Conservation (phyloP, 2,888 invertebrate genomes). For the Platypus cylindrus region DNA sequence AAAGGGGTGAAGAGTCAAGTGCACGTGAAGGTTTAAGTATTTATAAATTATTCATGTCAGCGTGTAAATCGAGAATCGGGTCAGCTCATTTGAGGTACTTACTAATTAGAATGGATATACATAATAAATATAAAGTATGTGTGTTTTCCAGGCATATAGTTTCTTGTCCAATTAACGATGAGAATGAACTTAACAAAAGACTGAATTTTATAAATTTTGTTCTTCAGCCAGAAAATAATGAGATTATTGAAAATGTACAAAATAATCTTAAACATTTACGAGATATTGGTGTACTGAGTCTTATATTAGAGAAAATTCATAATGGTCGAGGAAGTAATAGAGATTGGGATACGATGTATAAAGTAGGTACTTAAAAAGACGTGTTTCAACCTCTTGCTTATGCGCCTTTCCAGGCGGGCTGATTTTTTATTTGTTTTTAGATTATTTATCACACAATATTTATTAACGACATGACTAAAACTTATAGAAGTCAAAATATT, state of each 20-base stretch:
- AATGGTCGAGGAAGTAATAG: constrained; percentile 47
- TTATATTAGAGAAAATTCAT: constrained; percentile 49
- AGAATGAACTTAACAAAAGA: constrained; percentile 45
- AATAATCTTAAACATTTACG: constrained; percentile 48
- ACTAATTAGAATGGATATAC: background rate
- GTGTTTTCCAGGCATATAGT: constrained; percentile 46
- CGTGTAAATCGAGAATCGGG: constrained; percentile 60
- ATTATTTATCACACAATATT: constrained; percentile 55
- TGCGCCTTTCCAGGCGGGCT: too few species aligned
- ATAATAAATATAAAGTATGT: background rate
- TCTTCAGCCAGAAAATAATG: constrained; percentile 45
- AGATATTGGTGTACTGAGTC: constrained; percentile 41
- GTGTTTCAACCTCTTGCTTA: constrained; percentile 4
- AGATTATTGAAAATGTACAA: constrained; percentile 48
- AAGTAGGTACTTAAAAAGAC: constrained; percentile 36
- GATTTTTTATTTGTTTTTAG: constrained; percentile 36
- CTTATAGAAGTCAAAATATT: constrained; percentile 36
- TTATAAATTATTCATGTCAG: constrained; percentile 47
- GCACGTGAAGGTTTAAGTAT: constrained; percentile 61
- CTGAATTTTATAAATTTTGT: constrained; percentile 61
- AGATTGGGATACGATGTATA: constrained; percentile 60
- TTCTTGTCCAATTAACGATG: constrained; percentile 55
- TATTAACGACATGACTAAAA: constrained; percentile 52
- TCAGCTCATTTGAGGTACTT: constrained; percentile 44
- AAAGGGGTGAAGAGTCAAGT: constrained; percentile 45